A percentile compares a stretch with the other conserved stretches of the same genome.
phyloP scores from a whole-genome alignment of 2,113 vertebrate species.

The Limnothrissa miodon region DNA sequence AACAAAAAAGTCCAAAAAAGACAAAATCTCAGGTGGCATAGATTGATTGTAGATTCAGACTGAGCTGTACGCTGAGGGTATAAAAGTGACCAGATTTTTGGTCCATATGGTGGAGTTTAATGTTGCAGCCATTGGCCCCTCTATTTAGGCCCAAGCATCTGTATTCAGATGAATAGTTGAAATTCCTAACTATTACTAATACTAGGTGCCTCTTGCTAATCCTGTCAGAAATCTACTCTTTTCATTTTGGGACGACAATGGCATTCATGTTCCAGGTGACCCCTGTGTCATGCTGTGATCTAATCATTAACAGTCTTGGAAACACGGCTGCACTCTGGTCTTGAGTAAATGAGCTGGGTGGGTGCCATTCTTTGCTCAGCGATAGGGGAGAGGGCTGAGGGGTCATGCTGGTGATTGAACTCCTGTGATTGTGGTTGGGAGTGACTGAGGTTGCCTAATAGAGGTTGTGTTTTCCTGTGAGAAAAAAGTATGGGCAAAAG shows the following conservation, averaged over 20 bases:
- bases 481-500: not conserved
- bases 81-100: not conserved
- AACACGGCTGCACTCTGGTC: slow-evolving; percentile 52
- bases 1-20: too few species aligned
- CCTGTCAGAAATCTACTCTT: not conserved
- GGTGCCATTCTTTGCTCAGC: slow-evolving; percentile 46
- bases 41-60: too few species aligned
- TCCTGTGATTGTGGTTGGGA: slow-evolving; percentile 42
- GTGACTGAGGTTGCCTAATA: not conserved
- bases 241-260: not conserved
- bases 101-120: not conserved
- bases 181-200: not conserved
- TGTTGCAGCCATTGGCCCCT: not conserved
- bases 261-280: not conserved
- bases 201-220: not conserved
- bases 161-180: not conserved
- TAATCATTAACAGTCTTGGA: slow-evolving; percentile 69
- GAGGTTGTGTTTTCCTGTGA: not conserved
- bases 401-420: slow-evolving; percentile 63
- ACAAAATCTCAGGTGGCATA: too few species aligned
- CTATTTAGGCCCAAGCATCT: not conserved
- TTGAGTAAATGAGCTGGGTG: slow-evolving; percentile 51
- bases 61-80: not conserved
- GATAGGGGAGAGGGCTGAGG: slow-evolving; percentile 48
- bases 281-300: not conserved